These are phyloP conservation scores for Sinocyclocheilus anshuiensis DNA, from an alignment of 2,113 vertebrate species.

Conservation along the genomic window DNA sequence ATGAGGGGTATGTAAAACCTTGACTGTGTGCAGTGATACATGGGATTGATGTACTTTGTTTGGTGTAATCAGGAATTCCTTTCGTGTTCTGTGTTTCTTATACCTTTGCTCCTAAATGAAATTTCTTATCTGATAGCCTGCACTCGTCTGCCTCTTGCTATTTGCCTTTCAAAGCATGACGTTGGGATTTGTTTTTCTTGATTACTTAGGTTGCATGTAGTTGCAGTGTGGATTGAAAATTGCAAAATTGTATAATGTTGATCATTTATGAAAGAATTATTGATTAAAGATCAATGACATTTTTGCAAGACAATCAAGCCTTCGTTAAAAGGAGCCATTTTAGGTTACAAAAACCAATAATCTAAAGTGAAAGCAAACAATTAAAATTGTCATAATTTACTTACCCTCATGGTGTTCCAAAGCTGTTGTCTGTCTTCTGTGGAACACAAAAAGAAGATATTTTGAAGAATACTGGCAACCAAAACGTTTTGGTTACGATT, in stretches of 20 bases:
- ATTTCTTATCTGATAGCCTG: constrained; percentile 1
- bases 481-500: neutral
- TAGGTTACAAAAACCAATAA: neutral
- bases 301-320: neutral
- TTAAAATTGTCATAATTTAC: neutral
- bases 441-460: neutral
- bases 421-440: neutral
- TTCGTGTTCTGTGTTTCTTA: neutral
- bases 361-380: neutral
- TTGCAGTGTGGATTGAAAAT: constrained; percentile 39
- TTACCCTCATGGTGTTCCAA: neutral
- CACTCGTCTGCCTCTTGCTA: constrained; percentile 40
- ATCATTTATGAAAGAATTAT: neutral
- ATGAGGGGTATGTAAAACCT: constrained; percentile 53
- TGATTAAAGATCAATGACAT: neutral
- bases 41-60: constrained; percentile 27
- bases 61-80: constrained; percentile 40
- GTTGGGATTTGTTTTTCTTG: constrained; percentile 40
- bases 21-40: constrained; percentile 31
- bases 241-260: neutral
- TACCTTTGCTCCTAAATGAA: constrained; percentile 24
- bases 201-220: constrained; percentile 45
- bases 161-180: constrained; percentile 57
- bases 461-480: neutral
- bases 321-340: neutral